Base-by-base conservation (phyloP, 1,140 invertebrate species). In the Drusus annulatus region DNA sequence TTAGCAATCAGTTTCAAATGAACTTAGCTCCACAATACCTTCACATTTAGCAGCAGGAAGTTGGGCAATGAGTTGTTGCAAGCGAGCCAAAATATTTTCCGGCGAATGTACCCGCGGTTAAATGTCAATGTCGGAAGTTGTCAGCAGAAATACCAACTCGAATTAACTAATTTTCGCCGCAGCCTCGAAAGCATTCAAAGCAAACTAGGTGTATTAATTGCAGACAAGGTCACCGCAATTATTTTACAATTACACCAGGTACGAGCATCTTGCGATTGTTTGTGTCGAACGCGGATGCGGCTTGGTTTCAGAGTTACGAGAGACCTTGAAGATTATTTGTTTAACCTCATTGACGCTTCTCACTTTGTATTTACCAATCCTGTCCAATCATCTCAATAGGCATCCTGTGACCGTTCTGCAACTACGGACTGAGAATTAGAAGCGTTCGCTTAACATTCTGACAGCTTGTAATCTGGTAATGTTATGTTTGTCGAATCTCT, bases 101-200 rank as follows among this genome's bases (percentile, higher is more conserved):
- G 56, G 13, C 36, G 17, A 60, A 68, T 19, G 63, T 31, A 68
- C 17, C 25, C 17, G 7, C 23, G 17, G 28, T n/a, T 36, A 68
- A 68, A 68, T 19, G 28, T 17, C 63, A 68, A 68, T 68, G 63
- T 68, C 63, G 31, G 56, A 60, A 68, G 16, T 52, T 71, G 19
- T 52, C 36, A 71, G 19, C 36, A 1, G 25, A 31, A 25, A 65
- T 65, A 25, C 10, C 10, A 25, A 63, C 16, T 15, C 25, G 3
- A 25, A 15, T 15, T 6, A 63, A 28, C 62, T 25, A 28, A 25
- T 6, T 60, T 13, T 23, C 21, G n/a, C 8, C 62, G 21, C 1
- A 65, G 8, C 62, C 62, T 65, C 28, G 62, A 31, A n/a, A n/a
- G n/a, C n/a, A n/a, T 65, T 65, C 6, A 25, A 25, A 25, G 16